phyloP scores from a whole-genome alignment of 2,888 invertebrate genomes.

The Bursaphelenchus okinawaensis region DNA sequence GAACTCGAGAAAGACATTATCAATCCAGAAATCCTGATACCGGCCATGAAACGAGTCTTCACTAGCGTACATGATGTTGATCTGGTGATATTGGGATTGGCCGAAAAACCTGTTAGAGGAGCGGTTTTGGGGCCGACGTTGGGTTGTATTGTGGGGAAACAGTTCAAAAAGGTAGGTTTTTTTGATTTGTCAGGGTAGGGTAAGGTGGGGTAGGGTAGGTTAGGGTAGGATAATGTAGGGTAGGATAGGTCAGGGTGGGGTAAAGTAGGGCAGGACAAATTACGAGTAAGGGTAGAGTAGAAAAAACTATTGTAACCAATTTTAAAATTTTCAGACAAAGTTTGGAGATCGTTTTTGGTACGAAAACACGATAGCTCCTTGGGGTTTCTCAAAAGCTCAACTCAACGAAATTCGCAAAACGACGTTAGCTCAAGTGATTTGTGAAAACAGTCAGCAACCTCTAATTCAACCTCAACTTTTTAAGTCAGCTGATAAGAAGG shows the following conservation, averaged over 20 bases:
- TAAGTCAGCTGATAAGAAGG: slow-evolving; percentile 47
- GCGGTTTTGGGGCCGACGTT: slow-evolving; percentile 56
- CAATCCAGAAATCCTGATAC: slow-evolving; percentile 32
- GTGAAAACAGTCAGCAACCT: slow-evolving; percentile 51
- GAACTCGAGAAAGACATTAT: slow-evolving; percentile 34
- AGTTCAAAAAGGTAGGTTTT: slow-evolving; percentile 34
- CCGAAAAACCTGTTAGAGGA: slow-evolving; percentile 53
- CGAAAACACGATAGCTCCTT: slow-evolving; percentile 56
- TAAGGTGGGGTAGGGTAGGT: no score
- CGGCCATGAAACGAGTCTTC: slow-evolving; percentile 33
- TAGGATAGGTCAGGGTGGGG: no score
- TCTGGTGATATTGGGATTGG: slow-evolving; percentile 53
- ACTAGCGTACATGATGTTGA: slow-evolving; percentile 50
- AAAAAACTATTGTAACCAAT: no score
- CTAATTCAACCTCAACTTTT: slow-evolving; percentile 51
- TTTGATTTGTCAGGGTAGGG: no score
- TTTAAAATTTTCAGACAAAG: slow-evolving; percentile 34
- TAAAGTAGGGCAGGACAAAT: no score
- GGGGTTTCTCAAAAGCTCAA: slow-evolving; percentile 51
- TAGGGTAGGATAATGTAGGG: no score
- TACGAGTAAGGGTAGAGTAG: neutral
- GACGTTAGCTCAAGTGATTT: slow-evolving; percentile 48
- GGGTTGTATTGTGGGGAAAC: slow-evolving; percentile 42
- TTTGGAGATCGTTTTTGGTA: slow-evolving; percentile 59
- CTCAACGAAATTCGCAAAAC: slow-evolving; percentile 52